Evolutionary conservation across 2,888 invertebrate species (phyloP).

Genomic region (Lysandra bellargus): DNA sequence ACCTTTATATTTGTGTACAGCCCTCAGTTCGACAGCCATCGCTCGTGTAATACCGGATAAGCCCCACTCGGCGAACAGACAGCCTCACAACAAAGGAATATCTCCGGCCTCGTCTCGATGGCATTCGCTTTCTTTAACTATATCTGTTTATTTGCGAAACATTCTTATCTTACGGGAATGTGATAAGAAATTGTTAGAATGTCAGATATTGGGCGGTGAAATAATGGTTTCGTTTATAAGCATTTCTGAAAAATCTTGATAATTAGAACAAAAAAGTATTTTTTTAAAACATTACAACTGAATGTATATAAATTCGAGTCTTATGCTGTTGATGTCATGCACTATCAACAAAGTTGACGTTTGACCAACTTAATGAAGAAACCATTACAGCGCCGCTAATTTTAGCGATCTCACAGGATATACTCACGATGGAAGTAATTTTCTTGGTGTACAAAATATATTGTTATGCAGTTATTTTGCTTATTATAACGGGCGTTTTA

Average conservation of each 20-base stretch:
- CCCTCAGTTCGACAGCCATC: conserved; percentile 57
- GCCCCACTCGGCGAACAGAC: conserved; percentile 58
- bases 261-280: no score
- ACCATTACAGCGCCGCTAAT: no score
- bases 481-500: no score
- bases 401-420: no score
- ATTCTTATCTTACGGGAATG: background rate
- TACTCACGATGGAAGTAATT: no score
- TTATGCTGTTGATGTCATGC: no score
- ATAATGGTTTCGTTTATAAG: background rate
- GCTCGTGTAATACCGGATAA: conserved; percentile 66
- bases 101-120: conserved; percentile 34
- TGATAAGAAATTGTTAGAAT: background rate
- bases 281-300: no score
- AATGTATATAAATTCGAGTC: no score
- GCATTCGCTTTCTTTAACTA: conserved; percentile 35
- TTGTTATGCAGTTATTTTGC: background rate
- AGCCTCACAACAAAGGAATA: conserved; percentile 61
- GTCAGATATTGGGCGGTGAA: background rate
- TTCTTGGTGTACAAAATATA: background rate
- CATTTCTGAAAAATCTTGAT: no score
- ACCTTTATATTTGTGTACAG: conserved; percentile 43
- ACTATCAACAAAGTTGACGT: no score
- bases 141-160: conserved; percentile 43
- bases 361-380: no score